Conservation (phyloP, 2,888 invertebrate genomes). For the Coleophora deauratella region DNA sequence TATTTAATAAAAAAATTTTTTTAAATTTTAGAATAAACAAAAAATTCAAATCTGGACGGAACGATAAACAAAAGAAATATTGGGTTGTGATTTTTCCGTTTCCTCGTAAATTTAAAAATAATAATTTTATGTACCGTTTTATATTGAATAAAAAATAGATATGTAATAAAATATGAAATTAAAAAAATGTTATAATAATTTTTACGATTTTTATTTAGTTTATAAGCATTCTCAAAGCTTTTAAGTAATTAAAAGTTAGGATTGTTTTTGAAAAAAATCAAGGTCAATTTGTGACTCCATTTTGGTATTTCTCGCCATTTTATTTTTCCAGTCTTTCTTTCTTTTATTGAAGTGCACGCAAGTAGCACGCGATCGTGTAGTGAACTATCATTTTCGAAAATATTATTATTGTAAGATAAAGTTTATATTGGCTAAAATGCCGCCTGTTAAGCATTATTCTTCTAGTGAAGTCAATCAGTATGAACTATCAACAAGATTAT, state of each 20-base stretch:
- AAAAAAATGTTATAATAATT: too few relatives aligned
- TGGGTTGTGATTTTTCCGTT: too few relatives aligned
- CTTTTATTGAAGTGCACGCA: slow-evolving; percentile 45
- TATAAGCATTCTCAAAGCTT: too few relatives aligned
- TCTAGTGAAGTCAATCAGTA: slow-evolving; percentile 70
- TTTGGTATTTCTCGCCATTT: slow-evolving; percentile 39
- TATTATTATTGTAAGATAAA: slow-evolving; percentile 60
- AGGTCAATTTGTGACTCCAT: slow-evolving; percentile 26
- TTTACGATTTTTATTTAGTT: too few relatives aligned
- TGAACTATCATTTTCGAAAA: slow-evolving; percentile 38
- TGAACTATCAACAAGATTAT: slow-evolving; percentile 68
- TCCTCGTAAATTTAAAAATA: too few relatives aligned
- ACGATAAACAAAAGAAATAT: too few relatives aligned
- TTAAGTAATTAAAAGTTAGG: too few relatives aligned
- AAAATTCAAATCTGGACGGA: not conserved
- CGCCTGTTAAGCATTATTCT: slow-evolving; percentile 64
- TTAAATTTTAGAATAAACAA: too few relatives aligned
- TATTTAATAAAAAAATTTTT: too few relatives aligned
- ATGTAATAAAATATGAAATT: too few relatives aligned
- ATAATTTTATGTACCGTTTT: too few relatives aligned
- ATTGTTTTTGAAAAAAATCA: slow-evolving; percentile 14
- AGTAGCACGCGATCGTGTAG: slow-evolving; percentile 28
- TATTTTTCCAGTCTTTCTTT: slow-evolving; percentile 27
- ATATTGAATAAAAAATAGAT: too few relatives aligned
- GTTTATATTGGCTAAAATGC: slow-evolving; percentile 57